phyloP scores from a whole-genome alignment of 2,113 vertebrate genomes.

The Dryoscopus gambensis region DNA sequence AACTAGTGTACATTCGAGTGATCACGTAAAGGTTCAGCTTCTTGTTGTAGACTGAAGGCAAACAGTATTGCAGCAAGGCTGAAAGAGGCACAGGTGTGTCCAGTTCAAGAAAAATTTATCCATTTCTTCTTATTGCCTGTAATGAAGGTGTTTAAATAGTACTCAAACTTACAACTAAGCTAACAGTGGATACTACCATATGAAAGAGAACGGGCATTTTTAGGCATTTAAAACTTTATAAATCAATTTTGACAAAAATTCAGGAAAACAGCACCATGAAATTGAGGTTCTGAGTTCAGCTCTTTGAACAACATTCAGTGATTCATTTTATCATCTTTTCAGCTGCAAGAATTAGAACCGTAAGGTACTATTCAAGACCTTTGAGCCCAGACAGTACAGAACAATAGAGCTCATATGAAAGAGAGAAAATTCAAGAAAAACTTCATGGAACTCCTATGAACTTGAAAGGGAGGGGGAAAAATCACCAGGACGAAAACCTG shows the following conservation, averaged over 20 bases:
- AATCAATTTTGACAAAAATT: neutral
- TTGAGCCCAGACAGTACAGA: neutral
- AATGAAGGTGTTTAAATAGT: neutral
- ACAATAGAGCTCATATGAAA: neutral
- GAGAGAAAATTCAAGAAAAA: neutral
- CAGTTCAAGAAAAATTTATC: neutral
- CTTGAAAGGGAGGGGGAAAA: neutral
- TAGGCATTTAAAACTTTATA: neutral
- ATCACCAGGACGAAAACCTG: neutral
- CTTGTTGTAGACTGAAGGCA: neutral
- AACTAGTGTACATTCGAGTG: accelerated
- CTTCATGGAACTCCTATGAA: neutral
- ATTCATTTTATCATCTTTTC: neutral
- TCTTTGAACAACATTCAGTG: neutral
- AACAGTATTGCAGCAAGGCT: neutral
- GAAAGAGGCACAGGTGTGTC: neutral
- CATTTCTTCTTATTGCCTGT: neutral
- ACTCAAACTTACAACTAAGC: neutral
- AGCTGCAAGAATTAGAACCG: neutral
- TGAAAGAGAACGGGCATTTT: neutral
- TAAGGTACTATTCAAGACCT: neutral
- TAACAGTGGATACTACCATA: neutral
- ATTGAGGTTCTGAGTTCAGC: neutral
- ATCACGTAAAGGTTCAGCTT: neutral
- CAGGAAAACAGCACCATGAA: neutral